These are phyloP conservation scores for Ctenomys sociabilis DNA, from an alignment of 2,113 vertebrate genomes.

Conservation along the genomic window DNA sequence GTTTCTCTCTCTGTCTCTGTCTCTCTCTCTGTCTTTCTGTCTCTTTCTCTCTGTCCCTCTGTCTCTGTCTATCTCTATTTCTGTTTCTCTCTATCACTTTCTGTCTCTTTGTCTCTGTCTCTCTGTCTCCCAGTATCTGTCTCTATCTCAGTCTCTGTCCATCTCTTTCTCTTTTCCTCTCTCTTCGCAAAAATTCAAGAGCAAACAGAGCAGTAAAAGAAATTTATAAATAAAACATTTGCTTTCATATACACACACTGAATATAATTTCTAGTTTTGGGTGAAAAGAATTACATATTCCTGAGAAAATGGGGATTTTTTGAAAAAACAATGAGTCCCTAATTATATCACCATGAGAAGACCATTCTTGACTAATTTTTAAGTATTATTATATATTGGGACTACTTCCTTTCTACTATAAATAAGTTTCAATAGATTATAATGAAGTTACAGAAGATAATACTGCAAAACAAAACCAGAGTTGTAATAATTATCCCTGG, in stretches of 20 bases:
- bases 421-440: not conserved
- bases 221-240: not conserved
- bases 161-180: not conserved
- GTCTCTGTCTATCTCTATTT: not conserved
- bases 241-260: not conserved
- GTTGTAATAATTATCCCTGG: not conserved
- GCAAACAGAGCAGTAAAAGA: constrained; percentile 46
- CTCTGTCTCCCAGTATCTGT: not conserved
- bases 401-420: not conserved
- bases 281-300: not conserved
- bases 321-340: not conserved
- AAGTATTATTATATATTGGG: not conserved
- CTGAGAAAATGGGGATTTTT: not conserved
- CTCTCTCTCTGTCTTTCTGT: not conserved
- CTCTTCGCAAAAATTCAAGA: constrained; percentile 9
- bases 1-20: not conserved
- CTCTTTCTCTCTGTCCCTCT: not conserved
- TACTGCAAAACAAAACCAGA: not conserved
- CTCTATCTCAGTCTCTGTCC: not conserved
- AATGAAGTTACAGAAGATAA: not conserved
- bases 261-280: not conserved
- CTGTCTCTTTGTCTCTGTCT: not conserved
- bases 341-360: not conserved
- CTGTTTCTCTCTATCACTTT: not conserved
- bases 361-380: not conserved